Evolutionary conservation across 2,888 invertebrate genomes (phyloP).

Genomic region (Tachina fera): DNA sequence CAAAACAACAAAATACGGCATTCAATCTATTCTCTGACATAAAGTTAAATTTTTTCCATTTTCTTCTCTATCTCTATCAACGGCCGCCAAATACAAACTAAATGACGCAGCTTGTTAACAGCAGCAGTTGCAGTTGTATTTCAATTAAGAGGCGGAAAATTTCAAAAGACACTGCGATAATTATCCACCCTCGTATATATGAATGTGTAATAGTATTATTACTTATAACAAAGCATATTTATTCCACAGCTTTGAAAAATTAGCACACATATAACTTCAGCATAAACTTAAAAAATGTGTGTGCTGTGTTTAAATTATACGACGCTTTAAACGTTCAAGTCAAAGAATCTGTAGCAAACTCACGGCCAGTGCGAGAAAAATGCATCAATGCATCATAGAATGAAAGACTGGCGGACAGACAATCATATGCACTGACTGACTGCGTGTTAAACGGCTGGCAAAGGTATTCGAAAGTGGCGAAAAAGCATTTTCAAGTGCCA

Average conservation of each 20-base stretch:
- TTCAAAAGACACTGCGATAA: too few species aligned
- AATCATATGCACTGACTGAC: conserved; percentile 24
- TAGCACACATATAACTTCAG: neutral
- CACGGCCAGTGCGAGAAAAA: conserved; percentile 68
- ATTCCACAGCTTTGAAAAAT: neutral
- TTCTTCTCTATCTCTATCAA: too few species aligned
- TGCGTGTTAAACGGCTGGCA: conserved; percentile 41
- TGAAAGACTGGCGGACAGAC: conserved; percentile 11
- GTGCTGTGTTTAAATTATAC: conserved; percentile 37
- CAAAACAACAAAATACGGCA: too few species aligned
- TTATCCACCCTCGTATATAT: neutral
- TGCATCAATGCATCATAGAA: conserved; percentile 47
- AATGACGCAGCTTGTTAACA: too few species aligned
- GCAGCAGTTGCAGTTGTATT: too few species aligned
- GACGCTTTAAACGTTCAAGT: conserved; percentile 39
- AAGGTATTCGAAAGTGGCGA: conserved; percentile 51
- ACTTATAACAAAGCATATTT: too few species aligned
- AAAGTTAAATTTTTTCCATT: too few species aligned
- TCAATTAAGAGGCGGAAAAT: too few species aligned
- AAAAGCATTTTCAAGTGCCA: conserved; percentile 61
- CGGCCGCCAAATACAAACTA: too few species aligned
- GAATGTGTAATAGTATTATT: neutral
- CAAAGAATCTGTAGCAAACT: conserved; percentile 58
- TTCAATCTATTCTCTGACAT: too few species aligned
- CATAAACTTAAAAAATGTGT: conserved; percentile 12